Evolutionary conservation across 2,797 vertebrate genomes (phyloP).

Genomic region (Pygocentrus nattereri): DNA sequence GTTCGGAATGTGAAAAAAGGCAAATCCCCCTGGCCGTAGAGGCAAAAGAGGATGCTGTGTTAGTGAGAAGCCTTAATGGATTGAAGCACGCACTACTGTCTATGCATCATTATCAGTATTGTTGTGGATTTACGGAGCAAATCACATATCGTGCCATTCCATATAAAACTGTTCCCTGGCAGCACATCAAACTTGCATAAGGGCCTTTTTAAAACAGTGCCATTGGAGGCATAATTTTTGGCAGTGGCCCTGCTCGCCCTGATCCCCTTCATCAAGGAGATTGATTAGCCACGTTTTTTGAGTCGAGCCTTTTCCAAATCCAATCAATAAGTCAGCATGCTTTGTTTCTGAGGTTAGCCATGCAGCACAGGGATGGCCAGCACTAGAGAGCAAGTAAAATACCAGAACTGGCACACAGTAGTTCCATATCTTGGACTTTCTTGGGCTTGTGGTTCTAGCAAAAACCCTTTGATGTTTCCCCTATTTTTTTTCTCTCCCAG

Average conservation of each 20-base stretch:
- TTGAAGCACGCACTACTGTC: constrained; percentile 58
- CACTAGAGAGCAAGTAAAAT: constrained; percentile 16
- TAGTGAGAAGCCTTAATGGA: constrained; percentile 62
- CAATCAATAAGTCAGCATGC: constrained; percentile 72
- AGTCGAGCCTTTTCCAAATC: constrained; percentile 75
- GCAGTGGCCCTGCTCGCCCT: constrained; percentile 22
- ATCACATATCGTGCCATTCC: constrained; percentile 44
- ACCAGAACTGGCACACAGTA: too few relatives aligned
- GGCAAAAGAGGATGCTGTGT: constrained; percentile 28
- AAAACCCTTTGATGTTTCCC: too few relatives aligned
- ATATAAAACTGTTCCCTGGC: constrained; percentile 26
- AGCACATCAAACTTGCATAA: constrained; percentile 30
- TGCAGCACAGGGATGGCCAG: neutral
- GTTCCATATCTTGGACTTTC: too few relatives aligned
- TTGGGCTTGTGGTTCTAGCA: neutral
- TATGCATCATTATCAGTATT: constrained; percentile 63
- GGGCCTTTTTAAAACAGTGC: constrained; percentile 61
- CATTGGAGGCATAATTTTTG: constrained; percentile 14
- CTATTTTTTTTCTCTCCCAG: too few relatives aligned
- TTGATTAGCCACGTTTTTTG: constrained; percentile 77
- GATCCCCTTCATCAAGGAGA: constrained; percentile 77
- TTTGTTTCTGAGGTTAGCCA: constrained; percentile 58
- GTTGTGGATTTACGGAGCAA: constrained; percentile 57
- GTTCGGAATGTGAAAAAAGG: constrained; percentile 34
- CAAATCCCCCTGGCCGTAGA: neutral